Base-by-base conservation (phyloP, 2,888 invertebrate species). In the Thalpophila matura region DNA sequence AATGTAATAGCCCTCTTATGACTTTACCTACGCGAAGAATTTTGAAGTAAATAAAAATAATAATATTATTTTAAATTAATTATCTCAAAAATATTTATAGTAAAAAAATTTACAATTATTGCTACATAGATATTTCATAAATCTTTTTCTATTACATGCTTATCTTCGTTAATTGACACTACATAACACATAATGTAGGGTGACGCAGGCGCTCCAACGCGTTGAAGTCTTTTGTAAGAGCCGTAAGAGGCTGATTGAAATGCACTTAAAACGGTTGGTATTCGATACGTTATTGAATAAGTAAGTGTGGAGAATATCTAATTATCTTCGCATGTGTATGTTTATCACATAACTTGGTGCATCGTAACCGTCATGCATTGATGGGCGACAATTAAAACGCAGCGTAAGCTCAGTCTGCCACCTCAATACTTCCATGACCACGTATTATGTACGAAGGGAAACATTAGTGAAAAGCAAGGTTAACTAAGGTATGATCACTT, bases 201-300 rank as follows among this genome's bases (percentile, higher is more conserved):
- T 45, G 72, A 53, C 43, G 31, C 16, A 67, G 53, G 14, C 42
- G 49, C 61, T 22, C 20, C 27, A 26, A 75, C 86, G 77, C 88
- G 88, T 88, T 88, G 87, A 88, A 79, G 86, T 88, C 88, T 87
- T 88, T 88, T 84, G 75, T 85, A 80, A 40, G 79, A 53, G 45
- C 20, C 60, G 65, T 83, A 79, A 31, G 78, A 47, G 27, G 31
- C 59, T 31, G 53, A 72, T 69, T 62, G 45, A 60, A 67, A 57
- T 54, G 24, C 50, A 67, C 43, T 59, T 49, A 65, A 61, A 58
- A 58, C 53, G 43, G 27, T 51, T 38, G 29, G 50, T 59, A 51
- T 49, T 55, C 49, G 38, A 58, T 51, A 47, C 59, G 37, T 58
- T 75, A 72, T 70, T 77, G 63, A 42, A 68, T 68, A 64, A 70